Evolutionary conservation across 2,797 vertebrate species (phyloP).

Genomic region (Austrolebias charrua): DNA sequence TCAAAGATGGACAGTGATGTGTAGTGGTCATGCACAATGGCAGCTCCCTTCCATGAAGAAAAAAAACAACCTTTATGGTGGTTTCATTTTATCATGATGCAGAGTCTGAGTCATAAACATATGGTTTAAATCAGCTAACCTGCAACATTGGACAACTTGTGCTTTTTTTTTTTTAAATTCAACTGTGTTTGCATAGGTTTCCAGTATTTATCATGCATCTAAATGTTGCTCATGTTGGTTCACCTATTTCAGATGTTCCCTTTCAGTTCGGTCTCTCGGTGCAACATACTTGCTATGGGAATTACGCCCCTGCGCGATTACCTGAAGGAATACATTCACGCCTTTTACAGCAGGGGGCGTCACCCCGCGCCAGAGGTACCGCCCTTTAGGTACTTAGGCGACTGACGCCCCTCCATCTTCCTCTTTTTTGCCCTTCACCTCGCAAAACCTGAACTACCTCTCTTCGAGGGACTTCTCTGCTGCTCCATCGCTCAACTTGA

Average conservation of each 20-base stretch:
- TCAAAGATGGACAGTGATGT: conserved; percentile 2
- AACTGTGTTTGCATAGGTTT: neutral
- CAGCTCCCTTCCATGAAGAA: neutral
- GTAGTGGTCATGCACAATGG: neutral
- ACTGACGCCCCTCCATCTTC: no score
- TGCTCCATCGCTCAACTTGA: no score
- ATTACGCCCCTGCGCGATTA: no score
- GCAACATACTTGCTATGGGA: no score
- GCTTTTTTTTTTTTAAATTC: neutral
- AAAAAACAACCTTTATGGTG: neutral
- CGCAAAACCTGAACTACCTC: no score
- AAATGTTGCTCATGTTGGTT: neutral
- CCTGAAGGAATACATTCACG: no score
- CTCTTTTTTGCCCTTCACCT: no score
- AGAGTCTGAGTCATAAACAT: neutral
- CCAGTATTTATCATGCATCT: neutral
- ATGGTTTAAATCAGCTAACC: neutral
- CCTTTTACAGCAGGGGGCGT: no score
- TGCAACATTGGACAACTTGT: neutral
- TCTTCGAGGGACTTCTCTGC: no score
- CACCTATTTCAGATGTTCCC: neutral
- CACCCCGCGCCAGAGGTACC: no score
- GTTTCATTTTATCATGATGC: neutral
- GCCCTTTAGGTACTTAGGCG: no score
- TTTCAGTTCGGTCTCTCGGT: no score